phyloP scores from a whole-genome alignment of 2,797 vertebrate genomes.

The Bovichtus variegatus region DNA sequence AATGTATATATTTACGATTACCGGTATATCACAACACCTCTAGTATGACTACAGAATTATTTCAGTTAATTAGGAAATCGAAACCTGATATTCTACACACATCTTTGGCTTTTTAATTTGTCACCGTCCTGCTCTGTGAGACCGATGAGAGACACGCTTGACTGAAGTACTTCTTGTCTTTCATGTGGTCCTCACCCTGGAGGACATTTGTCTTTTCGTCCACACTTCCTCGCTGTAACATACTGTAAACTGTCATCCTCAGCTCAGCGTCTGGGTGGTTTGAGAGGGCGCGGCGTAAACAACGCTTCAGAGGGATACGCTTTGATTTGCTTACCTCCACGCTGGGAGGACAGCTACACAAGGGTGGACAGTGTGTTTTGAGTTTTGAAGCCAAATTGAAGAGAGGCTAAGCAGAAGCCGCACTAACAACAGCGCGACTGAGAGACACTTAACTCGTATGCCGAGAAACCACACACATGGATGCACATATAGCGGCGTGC shows the following conservation, averaged over 20 bases:
- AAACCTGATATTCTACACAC: no score
- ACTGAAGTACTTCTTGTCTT: background rate
- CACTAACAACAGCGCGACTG: constrained; percentile 65
- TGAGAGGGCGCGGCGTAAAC: constrained; percentile 67
- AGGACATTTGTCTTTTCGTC: constrained; percentile 32
- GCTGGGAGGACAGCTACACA: constrained; percentile 42
- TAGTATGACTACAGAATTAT: no score
- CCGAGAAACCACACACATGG: constrained; percentile 38
- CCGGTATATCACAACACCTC: no score
- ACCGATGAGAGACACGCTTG: no score
- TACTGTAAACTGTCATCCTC: constrained; percentile 35
- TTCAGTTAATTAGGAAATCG: no score
- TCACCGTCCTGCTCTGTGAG: no score
- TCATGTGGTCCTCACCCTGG: constrained; percentile 15
- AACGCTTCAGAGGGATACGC: constrained; percentile 23
- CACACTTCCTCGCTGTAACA: constrained; percentile 16
- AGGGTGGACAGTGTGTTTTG: constrained; percentile 63
- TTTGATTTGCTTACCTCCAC: constrained; percentile 43
- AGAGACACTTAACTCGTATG: constrained; percentile 70
- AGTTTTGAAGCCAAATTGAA: constrained; percentile 72
- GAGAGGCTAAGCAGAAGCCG: constrained; percentile 46
- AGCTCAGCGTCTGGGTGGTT: constrained; percentile 61
- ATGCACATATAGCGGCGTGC: constrained; percentile 13
- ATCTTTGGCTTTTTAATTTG: no score
- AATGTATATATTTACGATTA: no score